phyloP scores from a whole-genome alignment of 2,888 invertebrate genomes.

The Leucoma salicis region DNA sequence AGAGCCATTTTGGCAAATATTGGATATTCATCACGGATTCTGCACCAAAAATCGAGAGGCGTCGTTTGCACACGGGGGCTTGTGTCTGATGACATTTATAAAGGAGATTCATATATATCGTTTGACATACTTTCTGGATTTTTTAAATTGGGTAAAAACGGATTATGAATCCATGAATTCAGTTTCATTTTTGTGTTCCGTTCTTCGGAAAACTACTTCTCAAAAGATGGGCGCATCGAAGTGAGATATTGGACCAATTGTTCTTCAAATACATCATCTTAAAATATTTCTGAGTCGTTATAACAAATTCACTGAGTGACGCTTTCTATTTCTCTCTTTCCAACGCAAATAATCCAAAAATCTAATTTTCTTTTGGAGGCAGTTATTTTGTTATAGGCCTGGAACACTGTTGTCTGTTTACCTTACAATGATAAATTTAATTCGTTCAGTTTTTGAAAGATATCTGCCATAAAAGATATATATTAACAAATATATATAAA shows the following conservation, averaged over 20 bases:
- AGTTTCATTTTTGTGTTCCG: constrained; percentile 35
- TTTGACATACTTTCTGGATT: constrained; percentile 30
- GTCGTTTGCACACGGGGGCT: constrained; percentile 36
- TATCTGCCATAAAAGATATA: constrained; percentile 24
- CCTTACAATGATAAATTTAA: constrained; percentile 31
- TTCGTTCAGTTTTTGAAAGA: constrained; percentile 13
- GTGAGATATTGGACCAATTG: constrained; percentile 35
- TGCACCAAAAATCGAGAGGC: constrained; percentile 40
- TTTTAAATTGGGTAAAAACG: constrained; percentile 36
- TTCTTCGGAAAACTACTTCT: constrained; percentile 31
- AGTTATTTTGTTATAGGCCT: constrained; percentile 35
- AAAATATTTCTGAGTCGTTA: constrained; percentile 32
- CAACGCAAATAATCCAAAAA: constrained; percentile 30
- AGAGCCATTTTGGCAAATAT: constrained; percentile 28
- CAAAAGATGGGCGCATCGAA: constrained; percentile 36
- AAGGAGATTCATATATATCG: constrained; percentile 18
- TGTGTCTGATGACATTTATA: constrained; percentile 39
- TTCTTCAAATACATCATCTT: constrained; percentile 32
- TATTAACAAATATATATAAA: too few species aligned
- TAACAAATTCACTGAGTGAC: constrained; percentile 38
- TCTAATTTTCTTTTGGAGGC: constrained; percentile 33
- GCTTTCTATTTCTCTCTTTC: constrained; percentile 30
- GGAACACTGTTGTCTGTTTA: constrained; percentile 37
- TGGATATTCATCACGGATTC: constrained; percentile 34
- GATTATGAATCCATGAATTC: constrained; percentile 36